These are phyloP conservation scores for Epinotia ramella DNA, from an alignment of 2,888 invertebrate species.

Conservation along the genomic window DNA sequence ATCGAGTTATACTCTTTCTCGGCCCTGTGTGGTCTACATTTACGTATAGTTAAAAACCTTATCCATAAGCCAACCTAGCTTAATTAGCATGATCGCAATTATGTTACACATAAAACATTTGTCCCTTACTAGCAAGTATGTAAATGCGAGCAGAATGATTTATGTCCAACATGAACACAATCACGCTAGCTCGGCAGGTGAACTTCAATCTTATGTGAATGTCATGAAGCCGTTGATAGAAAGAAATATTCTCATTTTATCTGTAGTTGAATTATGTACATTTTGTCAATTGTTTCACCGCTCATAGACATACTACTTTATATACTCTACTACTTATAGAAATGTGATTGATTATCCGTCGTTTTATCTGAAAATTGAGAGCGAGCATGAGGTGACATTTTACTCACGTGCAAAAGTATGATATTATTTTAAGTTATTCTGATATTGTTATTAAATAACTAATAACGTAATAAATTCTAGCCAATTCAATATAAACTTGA, in stretches of 20 bases:
- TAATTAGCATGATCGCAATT: no score
- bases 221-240: neutral
- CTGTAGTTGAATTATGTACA: neutral
- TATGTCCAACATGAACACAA: no score
- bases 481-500: conserved; percentile 44
- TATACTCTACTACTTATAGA: conserved; percentile 29
- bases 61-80: no score
- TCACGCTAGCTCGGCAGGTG: no score
- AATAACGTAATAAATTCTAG: neutral
- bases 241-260: neutral
- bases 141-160: no score
- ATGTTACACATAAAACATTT: no score
- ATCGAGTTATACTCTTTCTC: neutral
- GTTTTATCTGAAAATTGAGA: conserved; percentile 7
- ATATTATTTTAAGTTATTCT: conserved; percentile 43
- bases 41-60: no score
- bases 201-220: no score
- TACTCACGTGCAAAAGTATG: conserved; percentile 36
- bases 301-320: neutral
- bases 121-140: no score
- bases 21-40: neutral
- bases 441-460: conserved; percentile 1
- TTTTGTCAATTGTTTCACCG: neutral
- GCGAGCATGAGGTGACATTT: conserved; percentile 31
- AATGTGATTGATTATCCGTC: conserved; percentile 7